Evolutionary conservation across 2,113 vertebrate species (phyloP).

Genomic region (Oreochromis tanganicae): DNA sequence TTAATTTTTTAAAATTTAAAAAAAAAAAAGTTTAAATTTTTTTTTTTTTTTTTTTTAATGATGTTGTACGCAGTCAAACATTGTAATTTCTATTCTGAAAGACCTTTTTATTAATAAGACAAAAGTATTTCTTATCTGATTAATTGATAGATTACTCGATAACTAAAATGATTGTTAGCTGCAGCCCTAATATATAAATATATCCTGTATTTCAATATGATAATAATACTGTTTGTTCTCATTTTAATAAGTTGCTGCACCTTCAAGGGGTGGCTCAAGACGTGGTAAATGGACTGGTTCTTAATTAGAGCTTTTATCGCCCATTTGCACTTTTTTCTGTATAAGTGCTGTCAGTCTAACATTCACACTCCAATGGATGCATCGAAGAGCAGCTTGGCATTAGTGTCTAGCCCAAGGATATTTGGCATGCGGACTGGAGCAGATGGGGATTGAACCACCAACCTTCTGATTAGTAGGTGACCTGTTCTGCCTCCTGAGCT

Average conservation of each 20-base stretch:
- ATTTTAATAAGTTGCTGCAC: background rate
- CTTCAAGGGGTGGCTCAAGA: fast-evolving
- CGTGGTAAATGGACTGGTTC: background rate
- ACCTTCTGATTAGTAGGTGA: background rate
- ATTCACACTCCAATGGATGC: background rate
- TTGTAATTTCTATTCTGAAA: background rate
- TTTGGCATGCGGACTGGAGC: background rate
- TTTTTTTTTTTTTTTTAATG: background rate
- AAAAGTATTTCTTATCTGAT: background rate
- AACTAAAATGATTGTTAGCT: background rate
- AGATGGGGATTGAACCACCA: background rate
- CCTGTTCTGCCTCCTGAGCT: background rate
- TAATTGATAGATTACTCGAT: background rate
- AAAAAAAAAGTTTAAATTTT: too few species aligned
- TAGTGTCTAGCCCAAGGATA: background rate
- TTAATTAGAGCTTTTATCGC: background rate
- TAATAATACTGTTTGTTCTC: background rate
- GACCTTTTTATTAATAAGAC: background rate
- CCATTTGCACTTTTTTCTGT: background rate
- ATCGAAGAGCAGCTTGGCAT: background rate
- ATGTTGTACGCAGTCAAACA: background rate
- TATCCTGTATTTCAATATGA: background rate
- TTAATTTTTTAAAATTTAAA: background rate
- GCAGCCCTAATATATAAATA: background rate
- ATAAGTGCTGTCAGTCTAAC: background rate